Evolutionary conservation across 1,140 invertebrate genomes (phyloP), one percentile per base, ranked within the genome.

Genomic region (Centruroides vittatus): DNA sequence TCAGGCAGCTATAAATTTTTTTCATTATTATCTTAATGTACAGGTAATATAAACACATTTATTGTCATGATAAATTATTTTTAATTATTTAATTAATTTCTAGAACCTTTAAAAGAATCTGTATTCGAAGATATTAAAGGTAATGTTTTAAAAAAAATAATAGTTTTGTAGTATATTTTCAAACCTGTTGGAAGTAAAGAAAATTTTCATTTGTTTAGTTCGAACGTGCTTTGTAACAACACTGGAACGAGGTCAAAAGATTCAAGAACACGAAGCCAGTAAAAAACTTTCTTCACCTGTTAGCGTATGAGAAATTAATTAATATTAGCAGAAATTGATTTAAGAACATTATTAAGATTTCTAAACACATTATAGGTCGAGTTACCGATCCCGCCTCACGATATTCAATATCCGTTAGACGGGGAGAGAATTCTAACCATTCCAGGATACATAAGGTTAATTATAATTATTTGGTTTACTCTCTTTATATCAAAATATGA

Each of bases 201-300:
- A 23, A 23, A 23, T 23, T 23, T 23, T 23, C 23, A 23, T 23
- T 54, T 64, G 72, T 75, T 57, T 67, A 79, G 78, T 70, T 67
- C 77, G 83, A 68, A 82, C 82, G 9, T 93, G 89, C 74, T 93
- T 94, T 78, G 86, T 92, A 0, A 89, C 87, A 9, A 86, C 79
- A 34, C 74, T 82, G 46, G 79, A 84, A 57, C 76, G 88, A 66
- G 84, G 86, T 4, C 70, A 79, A 53, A 76, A 81, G 67, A 78
- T 87, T 48, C 47, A 74, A 57, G 64, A 58, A 71, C 72, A 57
- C 74, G 75, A 52, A 64, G 41, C 47, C 59, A 55, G 70, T 35
- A 50, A 41, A 8, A 41, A 41, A 23, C 5, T 4, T 35, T 11
- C 34, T 41, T 9, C 41, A 5, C 35, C 49, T 35, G 41, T 49